Evolutionary conservation across 2,113 vertebrate genomes (phyloP), one percentile per base, ranked within the genome.

Genomic region (Cyanistes caeruleus): DNA sequence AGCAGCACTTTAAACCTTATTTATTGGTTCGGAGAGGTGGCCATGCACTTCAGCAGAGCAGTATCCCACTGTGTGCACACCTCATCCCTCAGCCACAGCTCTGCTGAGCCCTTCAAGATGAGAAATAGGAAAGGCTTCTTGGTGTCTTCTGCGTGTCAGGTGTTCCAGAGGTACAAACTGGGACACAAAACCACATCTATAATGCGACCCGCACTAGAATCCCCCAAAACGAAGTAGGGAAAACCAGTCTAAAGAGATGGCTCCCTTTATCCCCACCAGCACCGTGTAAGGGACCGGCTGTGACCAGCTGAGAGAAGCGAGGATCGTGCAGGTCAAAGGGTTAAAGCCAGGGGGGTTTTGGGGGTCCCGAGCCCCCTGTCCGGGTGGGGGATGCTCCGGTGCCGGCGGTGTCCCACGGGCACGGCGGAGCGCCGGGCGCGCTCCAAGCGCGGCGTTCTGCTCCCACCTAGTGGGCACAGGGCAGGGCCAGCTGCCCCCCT

Each of bases 401-500:
- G 52, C 35, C 22, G 17, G 52, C 22, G 3, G 10, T 5, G 51
- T 64, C 56, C 65, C 90, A 2, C 15, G 4, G 67, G 11, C 30
- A 3, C 41, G 9, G 56, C 31, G 13, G 49, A 3, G 25, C 5
- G 49, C 44, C 43, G 17, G 65, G n/a, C 14, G 69, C 35, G 46
- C 82, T 46, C 55, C 25, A 5, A 68, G 48, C 2, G 53, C 82
- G 19, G 84, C 5, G 63, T 44, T 90, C 25, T 97, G 95, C 95
- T 96, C 90, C 97, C 96, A 95, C 67, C 97, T 94, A 96, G 96
- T 23, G 96, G 95, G 59, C 86, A 21, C 2, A 46, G 86, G 80
- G 27, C 2, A 27, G 5, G 39, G 23, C 1, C 8, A 20, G 44
- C 52, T 15, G 52, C 23, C 37, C 58, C 21, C 4, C 6, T 4